phyloP scores from a whole-genome alignment of 2,888 invertebrate species.

The Chrysomela aeneicollis region DNA sequence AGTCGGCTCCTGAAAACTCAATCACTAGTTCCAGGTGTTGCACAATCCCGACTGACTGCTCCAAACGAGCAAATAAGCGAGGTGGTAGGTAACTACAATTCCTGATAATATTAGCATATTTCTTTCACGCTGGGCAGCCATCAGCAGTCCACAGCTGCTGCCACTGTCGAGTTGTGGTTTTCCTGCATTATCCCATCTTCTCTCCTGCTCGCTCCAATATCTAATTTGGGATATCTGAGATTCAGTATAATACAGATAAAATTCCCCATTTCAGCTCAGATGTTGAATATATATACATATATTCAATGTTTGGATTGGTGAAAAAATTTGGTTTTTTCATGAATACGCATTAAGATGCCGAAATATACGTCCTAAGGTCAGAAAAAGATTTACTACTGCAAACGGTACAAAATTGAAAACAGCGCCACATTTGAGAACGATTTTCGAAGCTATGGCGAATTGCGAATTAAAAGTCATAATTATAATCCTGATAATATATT shows the following conservation, averaged over 20 bases:
- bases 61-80: slow-evolving; percentile 50
- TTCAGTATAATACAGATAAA: neutral
- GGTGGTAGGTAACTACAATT: slow-evolving; percentile 48
- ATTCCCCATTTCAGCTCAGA: neutral
- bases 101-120: slow-evolving; percentile 55
- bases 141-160: slow-evolving; percentile 5
- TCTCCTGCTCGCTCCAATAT: neutral
- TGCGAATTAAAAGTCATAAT: no score
- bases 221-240: neutral
- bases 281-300: no score
- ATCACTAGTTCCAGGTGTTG: slow-evolving; percentile 54
- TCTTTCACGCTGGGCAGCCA: slow-evolving; percentile 26
- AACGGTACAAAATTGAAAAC: no score
- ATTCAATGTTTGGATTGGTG: no score
- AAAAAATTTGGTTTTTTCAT: no score
- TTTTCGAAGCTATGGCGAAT: no score
- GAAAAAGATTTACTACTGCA: no score
- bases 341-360: no score
- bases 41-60: slow-evolving; percentile 50
- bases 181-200: neutral
- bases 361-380: no score
- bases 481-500: no score
- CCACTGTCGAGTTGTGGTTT: slow-evolving; percentile 3
- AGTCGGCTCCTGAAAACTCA: slow-evolving; percentile 44
- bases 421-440: no score